These are phyloP conservation scores for Lepas anatifera DNA, from an alignment of 2,888 invertebrate species.

Conservation along the genomic window DNA sequence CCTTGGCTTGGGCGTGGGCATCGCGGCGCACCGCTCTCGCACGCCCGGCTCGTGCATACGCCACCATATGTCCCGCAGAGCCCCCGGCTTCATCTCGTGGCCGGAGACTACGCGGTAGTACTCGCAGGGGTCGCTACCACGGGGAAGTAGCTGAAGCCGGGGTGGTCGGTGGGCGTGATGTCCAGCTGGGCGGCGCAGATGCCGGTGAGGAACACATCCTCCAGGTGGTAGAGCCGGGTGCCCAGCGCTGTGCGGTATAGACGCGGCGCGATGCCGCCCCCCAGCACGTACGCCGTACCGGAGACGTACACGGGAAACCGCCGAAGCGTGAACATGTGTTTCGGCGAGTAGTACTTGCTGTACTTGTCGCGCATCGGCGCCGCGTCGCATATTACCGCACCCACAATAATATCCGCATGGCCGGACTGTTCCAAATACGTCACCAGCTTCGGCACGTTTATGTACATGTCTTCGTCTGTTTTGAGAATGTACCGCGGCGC, in stretches of 20 bases:
- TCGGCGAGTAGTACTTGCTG: conserved; percentile 24
- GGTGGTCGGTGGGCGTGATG: conserved; percentile 24
- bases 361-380: conserved; percentile 26
- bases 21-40: conserved; percentile 71
- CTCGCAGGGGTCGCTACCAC: conserved; percentile 26
- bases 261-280: conserved; percentile 27
- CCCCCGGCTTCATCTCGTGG: conserved; percentile 25
- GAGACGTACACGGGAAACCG: conserved; percentile 31
- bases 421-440: conserved; percentile 23
- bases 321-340: conserved; percentile 27
- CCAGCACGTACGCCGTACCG: conserved; percentile 32
- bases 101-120: conserved; percentile 25
- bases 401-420: conserved; percentile 21
- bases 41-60: conserved; percentile 65
- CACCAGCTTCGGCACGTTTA: conserved; percentile 22
- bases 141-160: conserved; percentile 26
- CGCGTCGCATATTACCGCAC: conserved; percentile 29
- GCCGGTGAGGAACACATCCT: conserved; percentile 33
- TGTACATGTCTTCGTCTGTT: conserved; percentile 24
- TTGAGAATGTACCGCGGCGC: conserved; percentile 22
- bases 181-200: conserved; percentile 26
- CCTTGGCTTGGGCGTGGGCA: conserved; percentile 46
- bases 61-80: conserved; percentile 25
- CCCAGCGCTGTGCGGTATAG: conserved; percentile 28
- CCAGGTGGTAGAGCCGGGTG: conserved; percentile 30